Evolutionary conservation across 2,113 vertebrate genomes (phyloP).

Genomic region (Ctenodactylus gundi): DNA sequence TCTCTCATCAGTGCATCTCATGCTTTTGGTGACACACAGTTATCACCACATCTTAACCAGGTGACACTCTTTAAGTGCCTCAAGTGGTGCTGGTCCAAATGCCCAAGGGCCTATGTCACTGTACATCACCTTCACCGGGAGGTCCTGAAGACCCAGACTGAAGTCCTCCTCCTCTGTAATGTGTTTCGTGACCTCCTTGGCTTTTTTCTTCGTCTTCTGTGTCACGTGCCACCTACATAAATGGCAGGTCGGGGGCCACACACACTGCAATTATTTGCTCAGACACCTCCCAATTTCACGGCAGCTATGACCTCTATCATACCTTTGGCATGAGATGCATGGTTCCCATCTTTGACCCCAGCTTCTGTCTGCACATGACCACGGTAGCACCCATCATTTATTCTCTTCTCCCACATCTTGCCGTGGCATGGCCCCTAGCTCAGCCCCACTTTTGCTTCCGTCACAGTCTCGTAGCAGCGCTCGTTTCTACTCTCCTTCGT

Average conservation of each 20-base stretch:
- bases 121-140: background rate
- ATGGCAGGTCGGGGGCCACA: background rate
- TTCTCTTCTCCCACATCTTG: background rate
- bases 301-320: no score
- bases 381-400: background rate
- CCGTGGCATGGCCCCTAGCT: no score
- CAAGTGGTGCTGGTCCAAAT: background rate
- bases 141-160: background rate
- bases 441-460: background rate
- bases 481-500: background rate
- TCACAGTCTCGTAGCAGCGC: background rate
- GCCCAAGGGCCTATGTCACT: background rate
- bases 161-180: background rate
- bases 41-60: no score
- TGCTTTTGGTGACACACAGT: background rate
- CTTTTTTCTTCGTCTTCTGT: background rate
- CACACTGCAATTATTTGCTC: background rate
- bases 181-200: background rate
- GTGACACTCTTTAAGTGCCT: accelerated
- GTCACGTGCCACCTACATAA: background rate
- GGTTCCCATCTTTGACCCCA: background rate
- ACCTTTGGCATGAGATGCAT: background rate
- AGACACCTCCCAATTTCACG: background rate
- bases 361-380: background rate
- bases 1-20: accelerated